A percentile compares a stretch with the other conserved stretches of the same genome.
phyloP scores from a whole-genome alignment of 2,797 vertebrate species.

The Ptychadena robeensis region DNA sequence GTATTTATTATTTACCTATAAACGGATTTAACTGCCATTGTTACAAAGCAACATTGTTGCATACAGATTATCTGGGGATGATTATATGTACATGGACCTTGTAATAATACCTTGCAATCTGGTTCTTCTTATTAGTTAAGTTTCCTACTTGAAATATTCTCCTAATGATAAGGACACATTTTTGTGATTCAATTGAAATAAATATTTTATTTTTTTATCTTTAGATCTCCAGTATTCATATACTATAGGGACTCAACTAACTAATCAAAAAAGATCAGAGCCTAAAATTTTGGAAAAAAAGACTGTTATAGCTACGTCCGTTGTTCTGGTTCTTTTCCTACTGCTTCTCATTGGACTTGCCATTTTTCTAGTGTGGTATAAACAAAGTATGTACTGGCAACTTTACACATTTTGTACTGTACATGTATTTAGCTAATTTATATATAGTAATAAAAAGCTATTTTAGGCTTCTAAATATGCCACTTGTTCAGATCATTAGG shows the following conservation, averaged over 20 bases:
- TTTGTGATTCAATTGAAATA: neutral
- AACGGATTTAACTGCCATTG: too few species aligned
- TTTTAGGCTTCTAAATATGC: too few species aligned
- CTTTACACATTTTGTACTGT: neutral
- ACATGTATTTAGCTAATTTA: too few species aligned
- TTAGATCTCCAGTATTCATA: neutral
- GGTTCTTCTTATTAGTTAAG: too few species aligned
- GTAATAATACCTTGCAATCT: too few species aligned
- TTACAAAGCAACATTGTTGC: too few species aligned
- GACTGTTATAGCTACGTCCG: neutral
- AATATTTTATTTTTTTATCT: neutral
- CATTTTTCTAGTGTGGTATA: slow-evolving; percentile 33
- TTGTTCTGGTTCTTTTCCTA: slow-evolving; percentile 34
- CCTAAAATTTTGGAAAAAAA: neutral
- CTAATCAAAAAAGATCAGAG: neutral
- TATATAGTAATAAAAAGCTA: too few species aligned
- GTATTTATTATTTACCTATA: too few species aligned
- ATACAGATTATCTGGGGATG: too few species aligned
- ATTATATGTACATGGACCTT: too few species aligned
- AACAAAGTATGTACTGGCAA: slow-evolving; percentile 40
- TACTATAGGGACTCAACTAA: neutral
- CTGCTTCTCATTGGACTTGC: slow-evolving; percentile 1
- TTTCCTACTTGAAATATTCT: too few species aligned
- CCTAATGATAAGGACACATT: neutral
- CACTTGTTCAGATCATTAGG: too few species aligned